These are phyloP conservation scores for Bostrychus sinensis DNA, from an alignment of 2,113 vertebrate genomes.

Conservation along the genomic window DNA sequence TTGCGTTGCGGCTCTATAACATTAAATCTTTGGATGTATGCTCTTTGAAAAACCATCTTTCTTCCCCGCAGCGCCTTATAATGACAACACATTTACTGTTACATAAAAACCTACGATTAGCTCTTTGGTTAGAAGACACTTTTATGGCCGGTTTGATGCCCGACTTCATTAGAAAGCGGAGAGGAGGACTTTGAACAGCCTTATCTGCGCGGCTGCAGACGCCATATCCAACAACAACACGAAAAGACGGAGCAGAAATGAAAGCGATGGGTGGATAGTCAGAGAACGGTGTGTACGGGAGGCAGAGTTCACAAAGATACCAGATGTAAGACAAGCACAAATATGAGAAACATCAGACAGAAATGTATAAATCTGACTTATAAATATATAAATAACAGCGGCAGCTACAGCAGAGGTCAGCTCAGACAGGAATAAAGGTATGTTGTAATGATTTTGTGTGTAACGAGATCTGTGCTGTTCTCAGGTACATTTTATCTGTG, in stretches of 20 bases:
- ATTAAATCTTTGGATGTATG: not conserved
- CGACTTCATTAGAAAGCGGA: slow-evolving; percentile 1
- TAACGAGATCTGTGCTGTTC: too few relatives aligned
- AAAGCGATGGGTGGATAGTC: slow-evolving; percentile 29
- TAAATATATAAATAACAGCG: not conserved
- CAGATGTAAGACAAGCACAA: slow-evolving; percentile 24
- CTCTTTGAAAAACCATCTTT: not conserved
- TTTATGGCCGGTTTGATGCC: slow-evolving; percentile 3
- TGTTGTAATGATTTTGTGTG: too few relatives aligned
- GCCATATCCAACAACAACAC: slow-evolving; percentile 13
- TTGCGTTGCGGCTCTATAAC: not conserved
- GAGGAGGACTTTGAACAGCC: slow-evolving; percentile 14
- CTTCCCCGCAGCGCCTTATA: not conserved
- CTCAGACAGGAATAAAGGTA: not conserved
- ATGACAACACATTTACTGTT: slow-evolving; percentile 8
- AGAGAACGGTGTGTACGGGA: slow-evolving; percentile 5
- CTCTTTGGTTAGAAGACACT: not conserved
- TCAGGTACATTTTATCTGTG: too few relatives aligned
- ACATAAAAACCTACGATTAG: not conserved
- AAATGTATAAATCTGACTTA: not conserved
- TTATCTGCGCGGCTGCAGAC: slow-evolving; percentile 13
- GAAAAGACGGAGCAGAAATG: slow-evolving; percentile 1
- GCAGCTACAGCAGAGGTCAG: not conserved
- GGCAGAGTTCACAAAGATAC: slow-evolving; percentile 12
- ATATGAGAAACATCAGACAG: slow-evolving; percentile 17